Base-by-base conservation (phyloP, 2,888 invertebrate genomes). In the Trichogramma dendrolimi region DNA sequence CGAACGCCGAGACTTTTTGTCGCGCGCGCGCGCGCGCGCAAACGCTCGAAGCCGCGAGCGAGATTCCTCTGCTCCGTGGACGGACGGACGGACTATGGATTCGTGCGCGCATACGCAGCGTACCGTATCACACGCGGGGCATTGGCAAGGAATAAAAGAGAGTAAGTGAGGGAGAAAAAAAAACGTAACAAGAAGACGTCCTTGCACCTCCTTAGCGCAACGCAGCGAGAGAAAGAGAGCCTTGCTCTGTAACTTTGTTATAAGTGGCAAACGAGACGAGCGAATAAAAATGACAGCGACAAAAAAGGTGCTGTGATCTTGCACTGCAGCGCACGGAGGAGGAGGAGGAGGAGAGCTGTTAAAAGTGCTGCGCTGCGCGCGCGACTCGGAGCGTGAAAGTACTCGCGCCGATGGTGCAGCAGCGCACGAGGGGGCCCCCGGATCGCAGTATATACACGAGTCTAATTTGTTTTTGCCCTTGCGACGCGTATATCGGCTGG, bases 361-460 rank as follows among this genome's bases (percentile, higher is more conserved):
- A 61, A 60, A 50, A 60, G 61, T 62, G 60, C 64, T 67, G 58
- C 66, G 63, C 60, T 53, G 27, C 58, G 59, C 61, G 40, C 43
- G 8, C 14, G n/a, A 38, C 8, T 41, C 38, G 60, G 46, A 60
- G 60, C 55, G 60, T 51, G 60, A 60, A 60, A 62, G 11, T 56
- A 50, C 27, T 38, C 41, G 60, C 60, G 60, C 60, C 63, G 62
- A 66, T 65, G 60, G 38, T 51, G n/a, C 43, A 54, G 44, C 27
- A 14, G 54, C 39, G 42, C 54, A 38, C 71, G 27, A 5, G 27
- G 7, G 53, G 40, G 51, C 38, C 10, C 6, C 39, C 38, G 40
- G 11, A 11, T 10, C 4, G 40, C 4, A 11, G 44, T 14, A 56
- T 56, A 27, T 27, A 27, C 27, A 27, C 40, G 52, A 48, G 49